These are phyloP conservation scores for Gymnosoma rotundatum DNA, from an alignment of 2,888 invertebrate species.

Conservation along the genomic window DNA sequence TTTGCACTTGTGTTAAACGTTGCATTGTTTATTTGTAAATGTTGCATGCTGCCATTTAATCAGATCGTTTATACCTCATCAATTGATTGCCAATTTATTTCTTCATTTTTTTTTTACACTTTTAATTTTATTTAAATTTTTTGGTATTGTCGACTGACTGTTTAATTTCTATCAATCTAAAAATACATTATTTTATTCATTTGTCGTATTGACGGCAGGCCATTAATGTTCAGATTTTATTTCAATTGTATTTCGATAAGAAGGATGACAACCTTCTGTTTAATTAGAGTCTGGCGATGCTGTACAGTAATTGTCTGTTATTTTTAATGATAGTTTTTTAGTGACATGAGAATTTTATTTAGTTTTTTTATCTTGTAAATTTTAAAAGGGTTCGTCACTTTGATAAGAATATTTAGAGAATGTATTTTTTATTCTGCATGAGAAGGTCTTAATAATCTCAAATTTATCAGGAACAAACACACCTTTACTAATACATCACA, in stretches of 20 bases:
- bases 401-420: background rate
- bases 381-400: background rate
- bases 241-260: constrained; percentile 34
- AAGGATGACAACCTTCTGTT: constrained; percentile 32
- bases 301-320: background rate
- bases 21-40: constrained; percentile 70
- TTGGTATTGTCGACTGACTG: constrained; percentile 32
- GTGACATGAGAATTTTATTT: constrained; percentile 39
- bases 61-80: constrained; percentile 68
- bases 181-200: constrained; percentile 44
- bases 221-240: constrained; percentile 51
- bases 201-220: constrained; percentile 34
- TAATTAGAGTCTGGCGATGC: constrained; percentile 17
- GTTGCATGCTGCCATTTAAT: constrained; percentile 62
- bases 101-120: constrained; percentile 11
- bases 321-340: constrained; percentile 26
- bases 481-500: too few species aligned
- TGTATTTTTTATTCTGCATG: too few species aligned
- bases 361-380: background rate
- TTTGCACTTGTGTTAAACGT: constrained; percentile 65
- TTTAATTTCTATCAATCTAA: constrained; percentile 58
- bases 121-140: background rate
- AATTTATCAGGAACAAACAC: too few species aligned
- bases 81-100: constrained; percentile 62
- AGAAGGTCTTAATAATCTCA: too few species aligned